Conservation (phyloP, 2,113 vertebrate genomes). For the Carettochelys insculpta region DNA sequence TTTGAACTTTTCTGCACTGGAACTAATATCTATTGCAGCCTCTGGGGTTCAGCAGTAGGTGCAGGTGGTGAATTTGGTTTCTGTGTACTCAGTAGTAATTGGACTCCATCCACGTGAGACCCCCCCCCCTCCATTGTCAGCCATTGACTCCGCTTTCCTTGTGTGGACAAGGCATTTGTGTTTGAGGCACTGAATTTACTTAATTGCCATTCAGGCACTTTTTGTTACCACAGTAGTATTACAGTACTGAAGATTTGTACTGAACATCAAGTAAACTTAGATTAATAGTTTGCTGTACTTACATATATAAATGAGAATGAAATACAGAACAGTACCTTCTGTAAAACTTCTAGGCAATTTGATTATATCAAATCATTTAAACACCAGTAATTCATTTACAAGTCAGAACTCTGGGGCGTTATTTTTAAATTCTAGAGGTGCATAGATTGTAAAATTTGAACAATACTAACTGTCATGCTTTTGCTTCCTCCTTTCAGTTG, state of each 20-base stretch:
- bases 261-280: neutral
- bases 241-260: rapidly evolving
- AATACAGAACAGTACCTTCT: rapidly evolving
- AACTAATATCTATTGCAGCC: neutral
- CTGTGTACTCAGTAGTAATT: rapidly evolving
- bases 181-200: neutral
- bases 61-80: rapidly evolving
- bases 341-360: rapidly evolving
- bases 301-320: rapidly evolving
- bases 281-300: neutral
- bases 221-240: rapidly evolving
- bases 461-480: neutral
- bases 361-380: neutral
- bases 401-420: neutral
- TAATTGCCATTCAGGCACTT: rapidly evolving
- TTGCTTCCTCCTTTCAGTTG: rapidly evolving
- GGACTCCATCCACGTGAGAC: neutral
- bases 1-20: rapidly evolving
- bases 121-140: too few relatives aligned
- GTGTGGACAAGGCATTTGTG: rapidly evolving
- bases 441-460: rapidly evolving
- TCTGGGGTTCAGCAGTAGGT: neutral
- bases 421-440: neutral
- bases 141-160: neutral
- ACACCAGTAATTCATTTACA: rapidly evolving